Conservation (phyloP, 2,113 vertebrate species). For the Elephas maximus region DNA sequence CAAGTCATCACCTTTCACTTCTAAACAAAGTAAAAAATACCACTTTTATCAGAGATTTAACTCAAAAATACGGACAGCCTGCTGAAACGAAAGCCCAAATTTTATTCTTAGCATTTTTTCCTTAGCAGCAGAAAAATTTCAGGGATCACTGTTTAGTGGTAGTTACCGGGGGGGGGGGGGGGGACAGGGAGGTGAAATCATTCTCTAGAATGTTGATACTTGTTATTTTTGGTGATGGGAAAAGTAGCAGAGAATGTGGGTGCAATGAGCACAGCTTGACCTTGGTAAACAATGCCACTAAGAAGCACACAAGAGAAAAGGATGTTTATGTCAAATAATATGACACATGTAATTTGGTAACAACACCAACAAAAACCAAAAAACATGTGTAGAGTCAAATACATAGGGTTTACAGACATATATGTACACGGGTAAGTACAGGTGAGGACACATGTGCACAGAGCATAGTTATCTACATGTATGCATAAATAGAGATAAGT, state of each 20-base stretch:
- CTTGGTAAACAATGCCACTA: background rate
- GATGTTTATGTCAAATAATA: background rate
- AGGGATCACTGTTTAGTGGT: background rate
- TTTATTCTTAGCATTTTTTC: background rate
- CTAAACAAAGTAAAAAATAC: background rate
- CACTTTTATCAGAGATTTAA: background rate
- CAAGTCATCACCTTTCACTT: slow-evolving; percentile 27
- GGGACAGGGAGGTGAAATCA: background rate
- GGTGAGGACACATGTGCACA: background rate
- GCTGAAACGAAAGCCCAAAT: background rate
- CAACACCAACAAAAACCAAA: background rate
- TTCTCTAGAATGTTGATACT: background rate
- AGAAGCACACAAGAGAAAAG: background rate
- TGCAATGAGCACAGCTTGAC: background rate
- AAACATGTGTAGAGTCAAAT: background rate
- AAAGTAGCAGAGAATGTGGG: background rate
- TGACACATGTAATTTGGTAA: background rate
- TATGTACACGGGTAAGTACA: background rate
- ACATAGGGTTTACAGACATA: background rate
- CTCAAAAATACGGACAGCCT: background rate
- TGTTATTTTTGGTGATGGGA: background rate
- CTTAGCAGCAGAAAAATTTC: background rate
- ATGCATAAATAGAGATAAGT: background rate
- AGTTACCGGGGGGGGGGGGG: background rate
- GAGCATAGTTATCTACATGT: background rate